These are phyloP conservation scores for Enteromius radiatus DNA, from an alignment of 2,797 vertebrate species.

Conservation along the genomic window DNA sequence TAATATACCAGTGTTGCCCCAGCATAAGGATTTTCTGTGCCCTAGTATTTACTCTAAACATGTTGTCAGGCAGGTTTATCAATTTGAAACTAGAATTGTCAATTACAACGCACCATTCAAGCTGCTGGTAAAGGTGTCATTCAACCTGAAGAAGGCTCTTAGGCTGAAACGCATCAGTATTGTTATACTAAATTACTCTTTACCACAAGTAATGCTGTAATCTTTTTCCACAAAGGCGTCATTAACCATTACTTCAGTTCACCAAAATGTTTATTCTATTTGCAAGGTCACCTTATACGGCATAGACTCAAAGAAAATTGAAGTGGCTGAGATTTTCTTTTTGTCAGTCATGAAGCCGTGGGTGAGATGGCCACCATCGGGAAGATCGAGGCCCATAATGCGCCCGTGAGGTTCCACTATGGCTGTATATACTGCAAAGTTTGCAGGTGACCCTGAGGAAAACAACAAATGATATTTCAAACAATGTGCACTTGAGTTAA, in stretches of 20 bases:
- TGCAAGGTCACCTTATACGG: conserved; percentile 89
- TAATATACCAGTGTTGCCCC: not conserved
- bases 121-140: not conserved
- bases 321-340: conserved; percentile 96
- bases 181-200: not conserved
- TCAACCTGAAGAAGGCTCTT: not conserved
- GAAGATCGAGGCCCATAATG: conserved; percentile 98
- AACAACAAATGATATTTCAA: not conserved
- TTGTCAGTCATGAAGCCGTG: conserved; percentile 99
- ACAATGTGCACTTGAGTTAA: not conserved
- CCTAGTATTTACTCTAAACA: not conserved
- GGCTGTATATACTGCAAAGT: conserved; percentile 94
- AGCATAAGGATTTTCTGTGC: not conserved
- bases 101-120: not conserved
- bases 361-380: conserved; percentile 94
- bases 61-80: not conserved
- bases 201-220: not conserved
- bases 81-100: not conserved
- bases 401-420: conserved; percentile 94
- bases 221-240: not conserved
- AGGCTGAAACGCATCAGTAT: not conserved
- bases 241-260: not conserved
- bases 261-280: not conserved
- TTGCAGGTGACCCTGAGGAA: conserved; percentile 89
- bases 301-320: conserved; percentile 99